Base-by-base conservation (phyloP, 2,888 invertebrate genomes). In the Frankliniella intonsa region DNA sequence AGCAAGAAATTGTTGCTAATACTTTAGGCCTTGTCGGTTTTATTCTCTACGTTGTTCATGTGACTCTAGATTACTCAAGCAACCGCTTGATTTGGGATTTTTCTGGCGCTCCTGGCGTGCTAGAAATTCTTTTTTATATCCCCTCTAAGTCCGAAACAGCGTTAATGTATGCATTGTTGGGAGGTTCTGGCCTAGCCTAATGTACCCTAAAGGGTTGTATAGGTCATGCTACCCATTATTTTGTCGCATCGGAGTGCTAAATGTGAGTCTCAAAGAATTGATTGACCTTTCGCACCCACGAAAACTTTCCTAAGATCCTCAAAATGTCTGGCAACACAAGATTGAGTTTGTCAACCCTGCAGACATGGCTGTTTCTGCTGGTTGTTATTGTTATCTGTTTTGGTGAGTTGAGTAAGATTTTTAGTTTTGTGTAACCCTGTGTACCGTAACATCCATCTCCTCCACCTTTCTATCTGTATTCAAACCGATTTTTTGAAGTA, bases 301-400 rank as follows among this genome's bases (percentile, higher is more conserved):
- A 22, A 25, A 76, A 12, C 9, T 12, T 9, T 25, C 25, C 25
- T 76, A 25, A 76, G 69, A 25, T 12, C 22, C 10, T 22, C 9
- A 76, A 25, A 76, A 76, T 76, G 69, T 25, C 69, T 9, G 25
- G 69, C 7, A 25, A 76, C 69, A 76, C 10, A 0, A 76, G 69
- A 12, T 22, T 25, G 69, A 10, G 22, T 22, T n/a, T 25, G 9
- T 12, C 69, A 8, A 12, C 25, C 9, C 69, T 76, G 12, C 69
- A n/a, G 25, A 22, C 10, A 22, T 76, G 69, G 69, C 9, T 76
- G 69, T 8, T 76, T 76, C 25, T 76, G 69, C 69, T 76, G 9
- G 22, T 76, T 76, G 69, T 76, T 76, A 25, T 76, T 76, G 69
- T 76, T 25, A 22, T 76, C 69, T 12, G 69, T 76, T 76, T 76